Base-by-base conservation (phyloP, 2,888 invertebrate species). In the Gerris lacustris region DNA sequence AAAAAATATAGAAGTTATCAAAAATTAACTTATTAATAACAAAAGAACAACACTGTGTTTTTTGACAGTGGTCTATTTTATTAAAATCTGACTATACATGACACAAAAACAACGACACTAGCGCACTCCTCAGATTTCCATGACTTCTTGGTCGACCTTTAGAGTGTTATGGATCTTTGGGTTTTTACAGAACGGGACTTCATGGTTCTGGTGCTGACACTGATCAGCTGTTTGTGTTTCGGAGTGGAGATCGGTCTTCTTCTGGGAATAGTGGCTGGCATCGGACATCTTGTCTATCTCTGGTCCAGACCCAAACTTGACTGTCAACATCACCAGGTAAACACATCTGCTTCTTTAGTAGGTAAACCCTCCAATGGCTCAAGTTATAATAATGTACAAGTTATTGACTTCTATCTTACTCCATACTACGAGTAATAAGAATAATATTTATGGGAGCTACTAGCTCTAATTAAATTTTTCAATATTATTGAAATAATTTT, bases 191-290 rank as follows among this genome's bases (percentile, higher is more conserved):
- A 82, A 78, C 79, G 82, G 73, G 91, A 92, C 80, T 84, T 90
- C 71, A 76, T 85, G 67, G 85, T 90, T 70, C 86, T 89, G 77
- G 76, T 84, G 70, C 81, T 86, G 15, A 93, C 93, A 68, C 88
- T 91, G 74, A 72, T 86, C 1, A 82, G 87, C 64, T 88, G 90
- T 74, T 80, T 94, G 69, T 78, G 85, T 69, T 82, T 86, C 73
- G 88, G 90, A 44, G 90, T 93, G 67, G 92, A 94, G 83, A 84
- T 87, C 77, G 94, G 94, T 68, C 86, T 95, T 74, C 82, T 91
- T 45, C 83, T 86, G 67, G 93, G 94, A 71, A 86, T 88, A 73
- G 77, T 85, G 17, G 81, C 87, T 47, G 88, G 88, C 79, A 82
- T 90, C 71, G 79, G 85, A 5, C 83, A 83, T 77, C 81, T 92